Evolutionary conservation across 1,140 invertebrate genomes (phyloP).

Genomic region (Zaprionus capensis): DNA sequence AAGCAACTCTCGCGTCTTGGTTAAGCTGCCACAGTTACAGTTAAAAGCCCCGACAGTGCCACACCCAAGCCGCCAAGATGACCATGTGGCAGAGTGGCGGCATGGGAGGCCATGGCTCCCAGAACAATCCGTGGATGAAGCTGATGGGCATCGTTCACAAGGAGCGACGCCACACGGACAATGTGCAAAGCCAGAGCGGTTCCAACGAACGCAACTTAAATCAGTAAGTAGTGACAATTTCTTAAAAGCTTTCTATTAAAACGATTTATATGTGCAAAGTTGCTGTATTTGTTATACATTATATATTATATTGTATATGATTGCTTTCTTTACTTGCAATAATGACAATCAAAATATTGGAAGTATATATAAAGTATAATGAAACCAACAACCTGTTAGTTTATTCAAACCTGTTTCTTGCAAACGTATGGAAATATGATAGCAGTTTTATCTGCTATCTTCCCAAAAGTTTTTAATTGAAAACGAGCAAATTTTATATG

Average conservation of each 20-base stretch:
- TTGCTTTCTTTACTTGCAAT: too few relatives aligned
- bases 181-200: conserved; percentile 85
- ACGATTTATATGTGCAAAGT: too few relatives aligned
- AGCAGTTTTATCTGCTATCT: too few relatives aligned
- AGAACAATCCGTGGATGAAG: conserved; percentile 93
- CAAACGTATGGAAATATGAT: too few relatives aligned
- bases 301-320: background rate
- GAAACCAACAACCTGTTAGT: too few relatives aligned
- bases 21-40: conserved; percentile 28
- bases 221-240: conserved; percentile 86
- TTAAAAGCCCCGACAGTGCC: background rate
- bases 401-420: too few relatives aligned
- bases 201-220: conserved; percentile 87
- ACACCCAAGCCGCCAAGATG: conserved; percentile 84
- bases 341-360: too few relatives aligned
- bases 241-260: too few relatives aligned
- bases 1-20: conserved; percentile 24
- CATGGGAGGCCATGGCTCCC: conserved; percentile 89
- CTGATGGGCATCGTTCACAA: conserved; percentile 92
- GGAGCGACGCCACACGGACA: conserved; percentile 87
- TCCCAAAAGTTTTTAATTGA: too few relatives aligned
- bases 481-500: too few relatives aligned
- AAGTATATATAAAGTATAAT: too few relatives aligned
- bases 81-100: conserved; percentile 90
- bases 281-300: background rate